Evolutionary conservation across 2,888 invertebrate genomes (phyloP).

Genomic region (Resseliella maxima): DNA sequence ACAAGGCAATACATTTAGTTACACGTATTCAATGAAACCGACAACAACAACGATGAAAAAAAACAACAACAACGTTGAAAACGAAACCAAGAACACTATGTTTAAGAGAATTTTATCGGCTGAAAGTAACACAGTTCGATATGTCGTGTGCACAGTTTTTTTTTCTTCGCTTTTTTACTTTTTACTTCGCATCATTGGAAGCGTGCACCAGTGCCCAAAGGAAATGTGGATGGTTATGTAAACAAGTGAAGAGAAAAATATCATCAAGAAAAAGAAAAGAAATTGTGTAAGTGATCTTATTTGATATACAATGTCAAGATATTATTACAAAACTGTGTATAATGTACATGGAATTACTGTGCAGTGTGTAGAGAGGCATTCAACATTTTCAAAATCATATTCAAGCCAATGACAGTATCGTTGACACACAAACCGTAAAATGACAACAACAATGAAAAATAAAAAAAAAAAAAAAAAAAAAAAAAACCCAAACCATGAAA

Average conservation of each 20-base stretch:
- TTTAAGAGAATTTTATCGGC: neutral
- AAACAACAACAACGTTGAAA: neutral
- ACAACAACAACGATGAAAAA: neutral
- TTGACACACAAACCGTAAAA: neutral
- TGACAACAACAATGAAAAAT: neutral
- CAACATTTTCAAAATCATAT: neutral
- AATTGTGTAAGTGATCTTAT: conserved; percentile 16
- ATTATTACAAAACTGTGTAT: neutral
- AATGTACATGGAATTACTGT: neutral
- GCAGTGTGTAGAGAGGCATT: neutral
- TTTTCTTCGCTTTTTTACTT: too few relatives aligned
- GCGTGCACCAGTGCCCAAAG: neutral
- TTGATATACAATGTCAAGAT: conserved; percentile 24
- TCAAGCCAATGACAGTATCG: neutral
- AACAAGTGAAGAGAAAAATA: neutral
- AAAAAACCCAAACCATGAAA: neutral
- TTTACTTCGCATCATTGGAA: neutral
- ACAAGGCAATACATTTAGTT: neutral
- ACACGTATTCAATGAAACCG: neutral
- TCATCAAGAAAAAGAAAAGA: neutral
- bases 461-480: neutral
- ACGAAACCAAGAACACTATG: neutral
- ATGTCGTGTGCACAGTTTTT: neutral
- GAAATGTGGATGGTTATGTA: neutral
- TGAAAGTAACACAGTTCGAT: neutral